These are phyloP conservation scores for Proisotoma minuta DNA, from an alignment of 2,888 invertebrate species.

Conservation along the genomic window DNA sequence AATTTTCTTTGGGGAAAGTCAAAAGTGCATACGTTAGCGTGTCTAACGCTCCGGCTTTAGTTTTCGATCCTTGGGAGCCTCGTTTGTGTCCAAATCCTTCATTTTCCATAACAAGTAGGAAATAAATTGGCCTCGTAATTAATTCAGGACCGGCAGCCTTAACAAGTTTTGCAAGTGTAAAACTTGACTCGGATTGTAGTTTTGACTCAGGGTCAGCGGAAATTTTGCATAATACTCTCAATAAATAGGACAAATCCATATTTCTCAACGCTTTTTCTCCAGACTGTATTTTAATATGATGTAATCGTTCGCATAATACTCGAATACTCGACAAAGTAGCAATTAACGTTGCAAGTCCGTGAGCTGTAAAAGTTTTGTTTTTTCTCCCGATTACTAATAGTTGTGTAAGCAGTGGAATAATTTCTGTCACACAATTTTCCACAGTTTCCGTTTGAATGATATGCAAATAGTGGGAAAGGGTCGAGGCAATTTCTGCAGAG, in stretches of 20 bases:
- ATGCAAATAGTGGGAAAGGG: slow-evolving; percentile 25
- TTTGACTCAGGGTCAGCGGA: slow-evolving; percentile 39
- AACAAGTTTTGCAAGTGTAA: slow-evolving; percentile 37
- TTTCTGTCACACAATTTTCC: slow-evolving; percentile 24
- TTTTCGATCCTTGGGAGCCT: slow-evolving; percentile 36
- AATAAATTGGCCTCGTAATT: slow-evolving; percentile 37
- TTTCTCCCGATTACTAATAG: slow-evolving; percentile 20
- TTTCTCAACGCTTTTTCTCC: slow-evolving; percentile 24
- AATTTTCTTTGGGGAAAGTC: slow-evolving; percentile 72
- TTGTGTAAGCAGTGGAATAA: slow-evolving; percentile 22
- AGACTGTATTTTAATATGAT: slow-evolving; percentile 16
- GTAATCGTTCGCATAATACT: slow-evolving; percentile 24
- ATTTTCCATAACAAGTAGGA: slow-evolving; percentile 35
- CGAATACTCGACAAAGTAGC: slow-evolving; percentile 23
- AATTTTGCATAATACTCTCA: slow-evolving; percentile 36
- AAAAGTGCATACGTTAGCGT: slow-evolving; percentile 70
- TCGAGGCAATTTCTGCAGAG: slow-evolving; percentile 21
- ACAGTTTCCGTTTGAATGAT: slow-evolving; percentile 24
- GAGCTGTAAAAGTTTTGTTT: slow-evolving; percentile 21
- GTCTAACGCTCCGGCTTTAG: slow-evolving; percentile 58
- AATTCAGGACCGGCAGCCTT: slow-evolving; percentile 41
- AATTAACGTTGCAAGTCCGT: slow-evolving; percentile 20
- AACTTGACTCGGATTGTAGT: slow-evolving; percentile 38
- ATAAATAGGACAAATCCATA: slow-evolving; percentile 39
- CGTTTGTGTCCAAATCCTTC: slow-evolving; percentile 18